A percentile compares a stretch with the other conserved stretches of the same genome.
Conservation (phyloP, 2,888 invertebrate species). For the Alcis repandata region DNA sequence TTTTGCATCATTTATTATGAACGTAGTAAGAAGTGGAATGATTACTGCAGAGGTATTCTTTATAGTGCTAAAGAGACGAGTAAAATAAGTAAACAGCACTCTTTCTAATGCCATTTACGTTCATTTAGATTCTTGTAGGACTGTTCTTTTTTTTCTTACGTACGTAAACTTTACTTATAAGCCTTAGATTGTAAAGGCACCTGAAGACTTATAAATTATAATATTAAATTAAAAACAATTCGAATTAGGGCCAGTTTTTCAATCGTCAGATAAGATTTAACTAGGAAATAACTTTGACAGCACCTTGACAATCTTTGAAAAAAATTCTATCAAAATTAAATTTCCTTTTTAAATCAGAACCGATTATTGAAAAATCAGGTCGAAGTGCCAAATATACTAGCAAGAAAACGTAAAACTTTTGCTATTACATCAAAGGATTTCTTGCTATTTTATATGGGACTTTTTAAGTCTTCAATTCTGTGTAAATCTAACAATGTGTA, state of each 20-base stretch:
- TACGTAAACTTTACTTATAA: conserved; percentile 21
- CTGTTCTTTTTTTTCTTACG: conserved; percentile 3
- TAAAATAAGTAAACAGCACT: too few species aligned
- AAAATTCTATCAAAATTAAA: background rate
- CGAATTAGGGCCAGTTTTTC: background rate
- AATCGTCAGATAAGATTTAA: background rate
- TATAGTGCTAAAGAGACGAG: background rate
- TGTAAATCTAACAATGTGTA: conserved; percentile 28
- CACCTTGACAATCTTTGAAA: background rate
- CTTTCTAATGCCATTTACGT: background rate
- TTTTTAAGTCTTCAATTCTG: conserved; percentile 27
- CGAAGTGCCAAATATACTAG: background rate
- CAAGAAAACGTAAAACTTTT: background rate
- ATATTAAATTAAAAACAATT: conserved; percentile 28
- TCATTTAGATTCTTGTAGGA: background rate
- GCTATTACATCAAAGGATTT: too few species aligned
- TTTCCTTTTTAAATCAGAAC: background rate
- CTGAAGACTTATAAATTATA: conserved; percentile 48
- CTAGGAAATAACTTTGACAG: background rate
- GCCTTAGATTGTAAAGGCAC: conserved; percentile 63
- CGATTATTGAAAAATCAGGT: background rate
- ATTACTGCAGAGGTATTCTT: background rate
- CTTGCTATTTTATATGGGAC: background rate
- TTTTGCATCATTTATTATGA: too few species aligned
- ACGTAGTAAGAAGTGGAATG: background rate